Base-by-base conservation (phyloP, 92 coral and sea anemone genomes). In the Porites divaricata region DNA sequence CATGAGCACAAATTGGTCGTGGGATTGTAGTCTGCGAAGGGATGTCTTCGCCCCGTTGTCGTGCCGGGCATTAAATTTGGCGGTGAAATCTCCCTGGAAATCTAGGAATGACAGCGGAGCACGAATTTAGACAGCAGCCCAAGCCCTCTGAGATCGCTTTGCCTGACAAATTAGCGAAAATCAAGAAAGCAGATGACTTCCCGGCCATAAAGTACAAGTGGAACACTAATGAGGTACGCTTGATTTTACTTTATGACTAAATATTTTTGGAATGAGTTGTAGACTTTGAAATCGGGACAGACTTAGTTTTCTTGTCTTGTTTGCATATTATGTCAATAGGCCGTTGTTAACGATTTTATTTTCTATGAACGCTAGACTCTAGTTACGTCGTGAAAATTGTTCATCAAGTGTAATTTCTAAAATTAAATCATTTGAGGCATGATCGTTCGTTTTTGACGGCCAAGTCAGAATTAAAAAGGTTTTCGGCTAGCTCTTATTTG, bases 201-300 rank as follows among this genome's bases (percentile, higher is more conserved):
- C 88, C 98, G 71, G 84, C 92, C 56, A 76, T 85, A 80, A 94
- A 94, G 79, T 91, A 92, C 58, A 88, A 89, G 74, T 94, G 98
- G 98, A 94, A 94, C 91, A 84, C 90, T 58, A 94, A 91, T 76
- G 98, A 94, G 98, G 98, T 94, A 81, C 68, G 83, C 79, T 50
- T 24, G 58, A 67, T n/a, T 22, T 59, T 9, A 56, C 48, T 25
- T 51, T 74, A 20, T 70, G 49, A 71, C 74, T 21, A 63, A 79
- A 67, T 82, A 78, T 26, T 48, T 28, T 56, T 56, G 9, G n/a
- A 49, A 11, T 61, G 19, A 75, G 87, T 57, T 78, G 79, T 69
- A 21, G n/a, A 16, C 51, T 23, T 50, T 54, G 25, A 63, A 19
- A 48, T 64, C 73, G 9, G 10, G 45, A 54, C 58, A 49, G 50